Evolutionary conservation across 1,140 invertebrate genomes (phyloP).

Genomic region (Akabosia matsudoensis): DNA sequence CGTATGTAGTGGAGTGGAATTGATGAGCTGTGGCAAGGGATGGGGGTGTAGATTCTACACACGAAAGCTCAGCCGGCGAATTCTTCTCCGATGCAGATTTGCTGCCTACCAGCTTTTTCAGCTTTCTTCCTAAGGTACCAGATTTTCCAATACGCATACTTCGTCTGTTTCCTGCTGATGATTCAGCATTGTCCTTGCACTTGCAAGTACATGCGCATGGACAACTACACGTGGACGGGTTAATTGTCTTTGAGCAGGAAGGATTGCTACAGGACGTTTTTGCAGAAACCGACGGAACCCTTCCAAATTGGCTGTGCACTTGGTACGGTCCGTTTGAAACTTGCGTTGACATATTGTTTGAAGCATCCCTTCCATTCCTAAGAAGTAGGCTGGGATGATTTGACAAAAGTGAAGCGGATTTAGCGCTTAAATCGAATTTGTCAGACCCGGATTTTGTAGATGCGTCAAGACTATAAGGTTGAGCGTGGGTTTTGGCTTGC

Average conservation of each 20-base stretch:
- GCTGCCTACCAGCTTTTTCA: constrained; percentile 40
- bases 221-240: background rate
- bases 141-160: background rate
- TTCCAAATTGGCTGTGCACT: background rate
- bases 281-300: background rate
- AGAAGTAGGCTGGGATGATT: constrained; percentile 18
- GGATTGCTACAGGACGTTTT: background rate
- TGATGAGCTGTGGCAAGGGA: constrained; percentile 50
- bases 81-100: background rate
- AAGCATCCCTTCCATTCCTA: background rate
- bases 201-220: background rate
- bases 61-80: background rate
- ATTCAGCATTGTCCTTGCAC: background rate
- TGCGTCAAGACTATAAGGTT: background rate
- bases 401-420: constrained; percentile 1
- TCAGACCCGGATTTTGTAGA: too few species aligned
- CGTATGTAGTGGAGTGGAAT: constrained; percentile 51
- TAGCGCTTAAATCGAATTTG: too few species aligned
- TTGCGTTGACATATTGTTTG: background rate
- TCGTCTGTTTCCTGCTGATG: background rate
- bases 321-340: background rate
- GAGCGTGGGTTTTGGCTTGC: background rate
- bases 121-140: constrained; percentile 27
- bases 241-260: background rate
- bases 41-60: constrained; percentile 44